Base-by-base conservation (phyloP, 1,140 invertebrate genomes). In the Achroia grisella region DNA sequence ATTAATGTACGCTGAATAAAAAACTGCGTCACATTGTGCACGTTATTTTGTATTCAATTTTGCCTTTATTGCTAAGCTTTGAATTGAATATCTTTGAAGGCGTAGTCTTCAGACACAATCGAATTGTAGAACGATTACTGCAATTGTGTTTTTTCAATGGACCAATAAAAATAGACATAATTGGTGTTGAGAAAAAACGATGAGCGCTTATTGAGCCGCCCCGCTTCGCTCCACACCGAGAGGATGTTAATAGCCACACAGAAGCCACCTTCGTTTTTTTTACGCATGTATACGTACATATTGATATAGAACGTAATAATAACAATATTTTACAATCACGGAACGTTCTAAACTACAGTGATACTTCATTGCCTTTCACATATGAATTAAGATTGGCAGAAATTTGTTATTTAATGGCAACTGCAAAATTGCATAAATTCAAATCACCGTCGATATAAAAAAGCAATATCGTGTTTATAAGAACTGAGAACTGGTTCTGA, bases 111-210 rank as follows among this genome's bases (percentile, higher is more conserved):
- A 44, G 31, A 55, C 47, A 54, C 57, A 65, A 65, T 63, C 52
- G 56, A 54, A 62, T 67, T 63, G 61, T 62, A 37, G 46, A 63
- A 52, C 51, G 48, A 65, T 67, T 65, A 63, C 50, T 62, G 46
- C 48, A 56, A 69, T 63, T 67, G 58, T 65, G 51, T 55, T 55
- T 64, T 23, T 71, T 71, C 60, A 71, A 71, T 68, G 46, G 61
- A 67, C 52, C 56, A 62, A 67, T 71, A 63, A 63, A 66, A 70
- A 64, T 67, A 58, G 51, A 56, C 59, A 63, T 71, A 75, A 71
- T 71, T 76, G 62, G 62, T 65, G 47, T 54, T 47, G 62, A 55
- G 62, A 68, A 72, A 75, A 72, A 72, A 72, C 53, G 55, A 62
- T 53, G 46, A 56, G 36, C 48, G 55, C 48, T 60, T 62, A 62